These are phyloP conservation scores for Nautilus pompilius DNA, from an alignment of 1,140 invertebrate species.

Conservation along the genomic window DNA sequence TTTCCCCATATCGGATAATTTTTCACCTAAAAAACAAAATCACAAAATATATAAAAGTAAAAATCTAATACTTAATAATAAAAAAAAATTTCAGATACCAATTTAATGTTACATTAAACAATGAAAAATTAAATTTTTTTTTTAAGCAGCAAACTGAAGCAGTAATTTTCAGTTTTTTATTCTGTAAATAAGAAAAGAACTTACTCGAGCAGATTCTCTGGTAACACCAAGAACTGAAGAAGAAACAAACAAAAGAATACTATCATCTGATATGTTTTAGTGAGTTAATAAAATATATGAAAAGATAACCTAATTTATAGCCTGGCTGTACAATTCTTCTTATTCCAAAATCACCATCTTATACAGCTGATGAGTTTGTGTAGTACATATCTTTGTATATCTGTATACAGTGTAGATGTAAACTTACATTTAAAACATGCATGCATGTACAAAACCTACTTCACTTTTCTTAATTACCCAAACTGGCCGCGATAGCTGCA, in stretches of 20 bases:
- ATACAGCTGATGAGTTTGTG: not conserved
- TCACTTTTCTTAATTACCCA: no score
- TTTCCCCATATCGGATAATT: no score
- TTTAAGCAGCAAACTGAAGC: not conserved
- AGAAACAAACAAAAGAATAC: constrained; percentile 3
- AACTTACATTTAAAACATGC: no score
- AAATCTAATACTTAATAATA: not conserved
- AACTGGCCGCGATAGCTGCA: no score
- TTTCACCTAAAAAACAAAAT: no score
- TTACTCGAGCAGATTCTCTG: constrained; percentile 66
- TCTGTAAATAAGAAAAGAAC: constrained; percentile 2
- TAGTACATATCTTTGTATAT: not conserved
- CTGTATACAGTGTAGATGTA: not conserved
- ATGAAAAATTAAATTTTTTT: not conserved
- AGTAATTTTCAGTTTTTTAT: not conserved
- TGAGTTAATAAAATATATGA: not conserved
- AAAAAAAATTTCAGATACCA: not conserved
- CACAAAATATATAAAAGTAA: no score
- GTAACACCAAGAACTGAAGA: constrained; percentile 68
- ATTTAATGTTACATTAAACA: not conserved
- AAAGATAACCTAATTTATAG: not conserved
- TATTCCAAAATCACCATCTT: not conserved
- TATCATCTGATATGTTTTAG: not conserved
- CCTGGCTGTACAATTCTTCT: no score
- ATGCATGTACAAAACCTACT: no score